Evolutionary conservation across 2,797 vertebrate species (phyloP).

Genomic region (Miichthys miiuy): DNA sequence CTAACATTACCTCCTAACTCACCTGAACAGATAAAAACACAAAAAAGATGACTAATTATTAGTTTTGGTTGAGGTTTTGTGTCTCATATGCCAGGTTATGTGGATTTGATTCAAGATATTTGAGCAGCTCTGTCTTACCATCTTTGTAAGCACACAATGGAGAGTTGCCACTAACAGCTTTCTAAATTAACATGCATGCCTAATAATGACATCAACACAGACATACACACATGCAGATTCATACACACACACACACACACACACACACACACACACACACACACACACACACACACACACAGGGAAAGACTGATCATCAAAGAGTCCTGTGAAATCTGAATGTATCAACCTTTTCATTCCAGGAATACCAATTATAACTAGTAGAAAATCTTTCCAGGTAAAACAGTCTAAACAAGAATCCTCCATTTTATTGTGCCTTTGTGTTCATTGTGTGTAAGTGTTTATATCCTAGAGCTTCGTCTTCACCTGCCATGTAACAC

Average conservation of each 20-base stretch:
- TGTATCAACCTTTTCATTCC: constrained; percentile 25
- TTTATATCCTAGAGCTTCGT: background rate
- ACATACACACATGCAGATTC: background rate
- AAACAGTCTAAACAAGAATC: constrained; percentile 12
- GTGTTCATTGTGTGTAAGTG: background rate
- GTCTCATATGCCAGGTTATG: background rate
- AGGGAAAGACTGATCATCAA: constrained; percentile 47
- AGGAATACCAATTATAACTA: constrained; percentile 18
- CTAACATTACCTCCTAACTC: background rate
- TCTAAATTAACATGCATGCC: constrained; percentile 17
- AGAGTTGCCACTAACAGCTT: constrained; percentile 16
- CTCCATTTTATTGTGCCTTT: background rate
- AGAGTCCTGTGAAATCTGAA: constrained; percentile 32
- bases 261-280: constrained; percentile 14
- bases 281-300: background rate
- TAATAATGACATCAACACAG: constrained; percentile 17
- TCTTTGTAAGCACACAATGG: constrained; percentile 9
- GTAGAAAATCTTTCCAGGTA: constrained; percentile 15
- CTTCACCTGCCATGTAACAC: background rate
- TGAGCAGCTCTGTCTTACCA: constrained; percentile 8
- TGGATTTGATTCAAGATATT: constrained; percentile 12
- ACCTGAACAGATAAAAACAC: background rate
- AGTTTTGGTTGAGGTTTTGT: background rate
- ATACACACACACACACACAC: background rate
- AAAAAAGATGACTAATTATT: background rate